Base-by-base conservation (phyloP, 2,888 invertebrate species). In the Cancer borealis region DNA sequence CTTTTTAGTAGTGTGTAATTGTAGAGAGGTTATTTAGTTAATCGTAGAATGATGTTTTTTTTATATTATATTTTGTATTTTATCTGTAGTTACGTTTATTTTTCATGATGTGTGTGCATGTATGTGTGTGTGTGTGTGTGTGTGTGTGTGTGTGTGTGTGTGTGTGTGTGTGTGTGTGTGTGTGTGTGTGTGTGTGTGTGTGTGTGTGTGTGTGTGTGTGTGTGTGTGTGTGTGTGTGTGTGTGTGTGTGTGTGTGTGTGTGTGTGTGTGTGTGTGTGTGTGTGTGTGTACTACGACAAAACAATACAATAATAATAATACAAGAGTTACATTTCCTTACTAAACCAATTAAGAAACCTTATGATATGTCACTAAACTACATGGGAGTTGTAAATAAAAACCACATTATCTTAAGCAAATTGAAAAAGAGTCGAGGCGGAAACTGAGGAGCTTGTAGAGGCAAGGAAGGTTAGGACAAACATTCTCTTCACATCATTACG, bases 141-240 rank as follows among this genome's bases (percentile, higher is more conserved):
- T 73, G 73, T n/a, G 66, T 21, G 14, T 12, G 49, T 49, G 73
- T 73, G 73, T n/a, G 66, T 21, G 14, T 12, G 49, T 49, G 73
- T 73, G 73, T n/a, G 66, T 21, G 14, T 12, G 49, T 49, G 73
- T 73, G 73, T n/a, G 66, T 21, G 14, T 12, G 49, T 49, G 49
- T n/a, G 49, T 49, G 14, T 14, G 21, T 5, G 66, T 66, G 66
- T 54, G 54, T 54, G 66, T 66, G 66, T 66, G 66, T 66, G 66
- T 54, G 66, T 66, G 66, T 66, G 66, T 66, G 73, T 73, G 73
- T 26, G 26, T 26, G 73, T 73, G 73, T 26, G 26, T 26, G 73
- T 73, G 73, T 73, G 73, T 73, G 73, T 73, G 73, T 73, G 73
- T 73, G 73, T 73, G 73, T 73, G 73, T 73, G 73, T 73, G 73